Conservation (phyloP, 1,140 invertebrate genomes). For the Homarus americanus region DNA sequence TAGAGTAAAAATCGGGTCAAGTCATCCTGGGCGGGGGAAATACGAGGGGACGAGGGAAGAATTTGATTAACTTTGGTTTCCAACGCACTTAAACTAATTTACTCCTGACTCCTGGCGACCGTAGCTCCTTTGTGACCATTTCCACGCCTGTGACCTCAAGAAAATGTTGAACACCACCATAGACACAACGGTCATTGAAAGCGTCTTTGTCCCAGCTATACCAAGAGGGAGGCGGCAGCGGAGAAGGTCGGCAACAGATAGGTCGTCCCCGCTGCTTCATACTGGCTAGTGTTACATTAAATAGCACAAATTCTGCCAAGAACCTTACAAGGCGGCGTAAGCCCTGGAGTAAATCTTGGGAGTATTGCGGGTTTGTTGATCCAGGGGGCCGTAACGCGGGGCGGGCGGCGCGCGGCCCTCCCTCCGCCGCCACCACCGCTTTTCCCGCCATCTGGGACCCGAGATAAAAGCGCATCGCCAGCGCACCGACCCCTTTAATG, state of each 20-base stretch:
- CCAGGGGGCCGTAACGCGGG: not conserved
- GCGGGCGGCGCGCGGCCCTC: slow-evolving; percentile 20
- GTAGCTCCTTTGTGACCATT: slow-evolving; percentile 60
- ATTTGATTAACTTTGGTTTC: slow-evolving; percentile 73
- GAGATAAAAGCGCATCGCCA: slow-evolving; percentile 69
- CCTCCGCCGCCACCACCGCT: slow-evolving; percentile 21
- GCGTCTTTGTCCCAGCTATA: too few species aligned
- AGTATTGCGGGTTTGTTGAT: too few species aligned
- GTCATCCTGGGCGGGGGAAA: slow-evolving; percentile 46
- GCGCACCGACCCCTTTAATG: slow-evolving; percentile 69
- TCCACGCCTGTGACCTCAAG: slow-evolving; percentile 52
- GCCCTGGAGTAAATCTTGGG: too few species aligned
- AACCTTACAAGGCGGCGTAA: too few species aligned
- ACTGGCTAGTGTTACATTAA: too few species aligned
- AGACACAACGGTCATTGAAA: too few species aligned
- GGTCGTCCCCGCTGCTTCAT: too few species aligned
- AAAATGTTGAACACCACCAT: not conserved
- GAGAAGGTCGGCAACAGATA: not conserved
- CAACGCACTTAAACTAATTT: slow-evolving; percentile 73
- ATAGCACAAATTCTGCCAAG: too few species aligned
- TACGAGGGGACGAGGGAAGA: slow-evolving; percentile 66
- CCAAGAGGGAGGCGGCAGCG: not conserved
- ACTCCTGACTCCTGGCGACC: slow-evolving; percentile 53
- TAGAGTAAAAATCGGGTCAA: slow-evolving; percentile 61
- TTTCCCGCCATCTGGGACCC: slow-evolving; percentile 57